Evolutionary conservation across 2,113 vertebrate species (phyloP), one percentile per base, ranked within the genome.

Genomic region (Glaucidium brasilianum): DNA sequence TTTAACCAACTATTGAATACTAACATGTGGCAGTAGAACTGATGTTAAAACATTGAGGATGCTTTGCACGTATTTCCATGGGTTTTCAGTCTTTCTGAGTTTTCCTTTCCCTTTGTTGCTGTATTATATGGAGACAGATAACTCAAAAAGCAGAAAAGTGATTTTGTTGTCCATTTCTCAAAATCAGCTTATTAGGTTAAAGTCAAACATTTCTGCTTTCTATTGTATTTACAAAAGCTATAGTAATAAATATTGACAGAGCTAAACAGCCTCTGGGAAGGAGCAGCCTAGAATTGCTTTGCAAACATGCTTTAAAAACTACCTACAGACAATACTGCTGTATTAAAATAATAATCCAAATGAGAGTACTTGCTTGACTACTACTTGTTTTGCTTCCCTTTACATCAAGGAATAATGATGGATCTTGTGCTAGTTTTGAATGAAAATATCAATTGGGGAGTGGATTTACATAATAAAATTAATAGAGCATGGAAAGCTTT

Each of bases 391-490:
- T 91, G 53, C 94, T 79, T 94, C 29, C 30, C 68, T 90, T 86
- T 94, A 59, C 85, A 80, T 58, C 1, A 1, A 92, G 76, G 81
- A 95, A 95, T 89, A 95, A 92, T 89, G 97, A 96, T 0, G 1
- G 86, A 90, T 92, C 90, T 92, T 80, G 39, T 95, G 49, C 49
- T 93, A 62, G 58, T 93, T 96, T 95, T 94, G 88, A 96, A 96
- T 92, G 96, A 94, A 95, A 96, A 93, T 82, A 94, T 76, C 92
- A 94, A 22, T 95, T 89, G 87, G 83, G 96, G 82, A 96, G 96
- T 94, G 88, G 52, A 94, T 97, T 97, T 97, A 86, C 95, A 96
- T 94, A 97, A 97, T 85, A 97, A 97, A 97, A 97, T 96, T 95
- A 96, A 93, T 95, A 97, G 93, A 68, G 85, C 94, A 95, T 93